Evolutionary conservation across 2,113 vertebrate species (phyloP).

Genomic region (Mormyrus iriodes): DNA sequence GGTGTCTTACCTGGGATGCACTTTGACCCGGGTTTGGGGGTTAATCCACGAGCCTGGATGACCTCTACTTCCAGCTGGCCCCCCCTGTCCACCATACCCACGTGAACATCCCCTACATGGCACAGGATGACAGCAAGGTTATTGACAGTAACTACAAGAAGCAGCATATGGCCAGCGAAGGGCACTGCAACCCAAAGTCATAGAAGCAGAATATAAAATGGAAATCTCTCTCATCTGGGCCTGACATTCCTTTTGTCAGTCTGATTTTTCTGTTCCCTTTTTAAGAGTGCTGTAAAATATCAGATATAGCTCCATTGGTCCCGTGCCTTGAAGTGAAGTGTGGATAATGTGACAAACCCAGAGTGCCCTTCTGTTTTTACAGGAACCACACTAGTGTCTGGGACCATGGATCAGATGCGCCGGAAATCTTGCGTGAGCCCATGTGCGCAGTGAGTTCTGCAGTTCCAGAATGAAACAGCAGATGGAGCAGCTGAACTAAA

Average conservation of each 20-base stretch:
- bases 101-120: slow-evolving; percentile 78
- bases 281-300: not conserved
- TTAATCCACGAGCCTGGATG: slow-evolving; percentile 86
- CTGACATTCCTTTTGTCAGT: not conserved
- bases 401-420: not conserved
- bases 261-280: not conserved
- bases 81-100: slow-evolving; percentile 80
- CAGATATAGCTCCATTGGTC: not conserved
- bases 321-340: too few relatives aligned
- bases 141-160: not conserved
- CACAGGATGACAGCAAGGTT: not conserved
- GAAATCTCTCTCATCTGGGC: too few relatives aligned
- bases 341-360: not conserved
- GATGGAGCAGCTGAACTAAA: slow-evolving; percentile 42
- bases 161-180: not conserved
- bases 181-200: not conserved
- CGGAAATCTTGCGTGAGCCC: not conserved
- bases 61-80: slow-evolving; percentile 95
- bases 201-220: not conserved
- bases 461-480: slow-evolving; percentile 40
- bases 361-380: not conserved
- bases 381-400: not conserved
- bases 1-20: slow-evolving; percentile 75
- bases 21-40: slow-evolving; percentile 85
- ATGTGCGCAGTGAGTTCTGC: slow-evolving; percentile 13